Evolutionary conservation across 2,797 vertebrate genomes (phyloP).

Genomic region (Pseudochromis fuscus): DNA sequence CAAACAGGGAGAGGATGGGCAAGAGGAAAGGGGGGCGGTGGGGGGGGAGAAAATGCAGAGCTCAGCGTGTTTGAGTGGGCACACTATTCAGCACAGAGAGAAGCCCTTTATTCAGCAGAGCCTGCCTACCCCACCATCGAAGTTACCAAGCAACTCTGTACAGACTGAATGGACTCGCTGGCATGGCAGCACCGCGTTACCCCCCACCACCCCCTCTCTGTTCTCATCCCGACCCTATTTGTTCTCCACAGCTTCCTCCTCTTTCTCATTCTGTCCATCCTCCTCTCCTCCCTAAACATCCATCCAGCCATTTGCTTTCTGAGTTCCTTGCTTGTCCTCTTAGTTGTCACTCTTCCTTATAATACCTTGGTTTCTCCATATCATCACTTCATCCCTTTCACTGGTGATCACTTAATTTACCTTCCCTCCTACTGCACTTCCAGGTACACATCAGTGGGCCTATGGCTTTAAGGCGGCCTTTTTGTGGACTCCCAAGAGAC

Average conservation of each 20-base stretch:
- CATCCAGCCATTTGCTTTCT: not conserved
- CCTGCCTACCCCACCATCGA: constrained; percentile 72
- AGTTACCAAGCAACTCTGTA: constrained; percentile 83
- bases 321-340: not conserved
- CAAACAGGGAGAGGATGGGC: not conserved
- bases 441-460: not conserved
- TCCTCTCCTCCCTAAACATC: constrained; percentile 40
- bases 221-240: constrained; percentile 50
- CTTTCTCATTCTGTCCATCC: constrained; percentile 66
- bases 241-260: constrained; percentile 66
- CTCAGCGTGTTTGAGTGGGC: constrained; percentile 82
- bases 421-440: not conserved
- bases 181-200: constrained; percentile 47
- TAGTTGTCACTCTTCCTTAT: constrained; percentile 14
- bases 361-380: constrained; percentile 14
- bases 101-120: constrained; percentile 81
- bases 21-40: constrained; percentile 1
- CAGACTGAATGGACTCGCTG: constrained; percentile 77
- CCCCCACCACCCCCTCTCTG: not conserved
- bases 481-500: constrained; percentile 27
- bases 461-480: not conserved
- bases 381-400: constrained; percentile 7
- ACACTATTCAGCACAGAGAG: constrained; percentile 82
- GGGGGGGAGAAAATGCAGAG: constrained; percentile 71
- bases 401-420: constrained; percentile 10